phyloP scores from a whole-genome alignment of 2,888 invertebrate species.

The Ophion costatus region DNA sequence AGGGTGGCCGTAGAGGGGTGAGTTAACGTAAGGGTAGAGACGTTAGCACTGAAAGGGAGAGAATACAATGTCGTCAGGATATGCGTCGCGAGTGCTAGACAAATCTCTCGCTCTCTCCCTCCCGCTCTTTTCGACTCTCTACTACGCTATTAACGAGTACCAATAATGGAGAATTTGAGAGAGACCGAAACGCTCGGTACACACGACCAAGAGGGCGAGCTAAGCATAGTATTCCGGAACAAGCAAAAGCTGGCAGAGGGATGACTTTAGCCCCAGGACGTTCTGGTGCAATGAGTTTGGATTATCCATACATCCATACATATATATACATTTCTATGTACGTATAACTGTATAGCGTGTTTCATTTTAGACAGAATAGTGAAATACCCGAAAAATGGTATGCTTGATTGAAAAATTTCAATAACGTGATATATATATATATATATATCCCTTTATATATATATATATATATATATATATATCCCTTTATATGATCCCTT shows the following conservation, averaged over 20 bases:
- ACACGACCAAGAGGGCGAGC: slow-evolving; percentile 41
- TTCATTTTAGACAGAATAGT: too few species aligned
- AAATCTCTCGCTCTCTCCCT: not conserved
- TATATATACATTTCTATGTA: slow-evolving; percentile 7
- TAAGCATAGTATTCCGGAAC: slow-evolving; percentile 48
- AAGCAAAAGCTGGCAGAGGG: slow-evolving; percentile 60
- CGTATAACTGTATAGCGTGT: too few species aligned
- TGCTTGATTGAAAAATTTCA: too few species aligned
- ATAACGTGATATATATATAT: too few species aligned
- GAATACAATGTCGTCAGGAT: slow-evolving; percentile 53
- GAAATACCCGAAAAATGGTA: too few species aligned
- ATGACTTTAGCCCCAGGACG: slow-evolving; percentile 62
- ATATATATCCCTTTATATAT: too few species aligned
- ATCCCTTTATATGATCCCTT: too few species aligned
- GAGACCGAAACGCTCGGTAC: slow-evolving; percentile 60
- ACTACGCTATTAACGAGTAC: slow-evolving; percentile 65
- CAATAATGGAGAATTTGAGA: slow-evolving; percentile 61
- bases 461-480: slow-evolving; percentile 24
- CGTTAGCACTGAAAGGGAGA: slow-evolving; percentile 30
- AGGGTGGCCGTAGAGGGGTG: too few species aligned
- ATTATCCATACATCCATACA: not conserved
- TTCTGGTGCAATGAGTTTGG: slow-evolving; percentile 35
- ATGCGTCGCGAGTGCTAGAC: slow-evolving; percentile 10
- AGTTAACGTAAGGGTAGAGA: not conserved
- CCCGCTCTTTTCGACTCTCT: slow-evolving; percentile 62